Base-by-base conservation (phyloP, 2,113 vertebrate genomes). In the Condylura cristata region DNA sequence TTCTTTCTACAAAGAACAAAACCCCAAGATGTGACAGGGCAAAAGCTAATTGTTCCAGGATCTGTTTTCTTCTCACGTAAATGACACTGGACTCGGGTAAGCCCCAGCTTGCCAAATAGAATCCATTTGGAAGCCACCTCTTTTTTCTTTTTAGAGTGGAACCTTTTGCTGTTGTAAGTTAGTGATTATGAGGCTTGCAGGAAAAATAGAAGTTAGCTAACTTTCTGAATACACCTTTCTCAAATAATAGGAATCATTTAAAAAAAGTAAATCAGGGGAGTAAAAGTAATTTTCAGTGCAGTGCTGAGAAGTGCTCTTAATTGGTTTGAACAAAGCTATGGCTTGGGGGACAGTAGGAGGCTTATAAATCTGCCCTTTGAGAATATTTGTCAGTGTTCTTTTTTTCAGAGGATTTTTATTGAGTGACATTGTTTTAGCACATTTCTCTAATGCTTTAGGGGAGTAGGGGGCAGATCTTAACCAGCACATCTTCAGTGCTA, bases 251-350 rank as follows among this genome's bases (percentile, higher is more conserved):
- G n/a, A 79, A 89, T 68, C 51, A 17, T 46, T 58, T 92, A 79
- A 60, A 60, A n/a, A 80, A 78, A 74, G 56, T 46, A 89, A 89
- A 74, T 34, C 68, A 68, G 66, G 44, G 44, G 44, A 44, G 44
- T 44, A 44, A 44, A 48, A 48, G 8, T 8, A 48, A 48, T 30
- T 89, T 75, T 89, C 37, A 60, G 9, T 48, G 61, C 84, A 81
- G 89, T 70, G 32, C 34, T 18, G 11, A 89, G 72, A 88, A 91
- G 32, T 37, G 26, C 28, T 89, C 28, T 76, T 78, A 89, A 76
- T 78, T 90, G 44, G 2, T 89, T 93, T 94, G 83, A 96, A 72
- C 37, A 91, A 81, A 86, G 30, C n/a, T 24, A 14, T 58, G 51
- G 28, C 53, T 89, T 76, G n/a, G 46, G n/a, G 14, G 87, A 78